phyloP scores from a whole-genome alignment of 2,888 invertebrate genomes.

The Agriopis marginaria region DNA sequence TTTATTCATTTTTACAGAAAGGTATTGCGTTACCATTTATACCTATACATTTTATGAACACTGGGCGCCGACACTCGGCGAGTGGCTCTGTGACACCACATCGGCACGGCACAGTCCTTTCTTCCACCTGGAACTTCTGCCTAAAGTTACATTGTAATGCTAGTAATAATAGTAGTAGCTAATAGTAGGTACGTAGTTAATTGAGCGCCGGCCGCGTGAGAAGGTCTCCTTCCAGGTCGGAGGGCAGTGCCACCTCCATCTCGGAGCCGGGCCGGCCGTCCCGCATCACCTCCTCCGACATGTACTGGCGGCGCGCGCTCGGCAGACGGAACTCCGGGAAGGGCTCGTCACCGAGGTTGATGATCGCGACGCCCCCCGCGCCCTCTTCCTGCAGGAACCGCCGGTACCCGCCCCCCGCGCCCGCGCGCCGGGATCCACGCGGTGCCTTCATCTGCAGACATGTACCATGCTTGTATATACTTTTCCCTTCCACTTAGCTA shows the following conservation, averaged over 20 bases:
- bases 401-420: slow-evolving; percentile 30
- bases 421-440: slow-evolving; percentile 30
- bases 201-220: too few relatives aligned
- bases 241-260: neutral
- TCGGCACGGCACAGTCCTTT: neutral
- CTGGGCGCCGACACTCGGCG: too few relatives aligned
- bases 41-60: neutral
- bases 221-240: neutral
- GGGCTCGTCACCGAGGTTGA: slow-evolving; percentile 60
- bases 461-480: too few relatives aligned
- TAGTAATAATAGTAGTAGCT: neutral
- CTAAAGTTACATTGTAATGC: neutral
- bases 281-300: slow-evolving; percentile 40
- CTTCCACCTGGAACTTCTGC: neutral
- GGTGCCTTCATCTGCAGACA: neutral
- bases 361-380: slow-evolving; percentile 55
- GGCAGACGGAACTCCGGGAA: slow-evolving; percentile 67
- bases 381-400: slow-evolving; percentile 61
- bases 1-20: neutral
- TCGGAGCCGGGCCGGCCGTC: slow-evolving; percentile 24
- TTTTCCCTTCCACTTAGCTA: too few relatives aligned
- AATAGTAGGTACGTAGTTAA: neutral
- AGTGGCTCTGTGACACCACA: too few relatives aligned
- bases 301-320: slow-evolving; percentile 64
- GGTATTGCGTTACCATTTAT: neutral